Evolutionary conservation across 1,140 invertebrate genomes (phyloP).

Genomic region (Orius insidiosus): DNA sequence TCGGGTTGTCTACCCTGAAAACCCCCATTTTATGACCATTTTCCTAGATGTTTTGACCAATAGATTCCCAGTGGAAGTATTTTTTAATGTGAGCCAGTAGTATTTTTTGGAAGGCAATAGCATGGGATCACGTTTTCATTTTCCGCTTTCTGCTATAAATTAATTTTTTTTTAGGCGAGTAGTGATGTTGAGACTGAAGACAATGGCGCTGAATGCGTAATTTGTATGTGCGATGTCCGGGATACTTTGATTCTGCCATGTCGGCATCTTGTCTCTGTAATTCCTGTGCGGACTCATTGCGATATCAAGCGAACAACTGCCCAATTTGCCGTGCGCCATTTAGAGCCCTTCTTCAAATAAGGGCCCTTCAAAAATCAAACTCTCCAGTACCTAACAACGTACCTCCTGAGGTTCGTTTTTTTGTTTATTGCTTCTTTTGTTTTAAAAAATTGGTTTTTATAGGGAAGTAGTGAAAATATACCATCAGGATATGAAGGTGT

Average conservation of each 20-base stretch:
- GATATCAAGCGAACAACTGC: slow-evolving; percentile 96
- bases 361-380: slow-evolving; percentile 72
- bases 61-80: no score
- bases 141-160: no score
- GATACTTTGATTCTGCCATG: slow-evolving; percentile 97
- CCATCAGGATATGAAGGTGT: slow-evolving; percentile 88
- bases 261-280: slow-evolving; percentile 95
- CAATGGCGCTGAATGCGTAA: slow-evolving; percentile 95
- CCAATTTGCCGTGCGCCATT: slow-evolving; percentile 97
- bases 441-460: slow-evolving; percentile 9
- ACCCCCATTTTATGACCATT: no score
- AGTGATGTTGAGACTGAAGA: slow-evolving; percentile 87
- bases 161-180: slow-evolving; percentile 17
- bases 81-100: no score
- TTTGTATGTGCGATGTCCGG: slow-evolving; percentile 94
- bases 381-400: slow-evolving; percentile 28
- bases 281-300: slow-evolving; percentile 86
- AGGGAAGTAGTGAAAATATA: slow-evolving; percentile 52
- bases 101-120: no score
- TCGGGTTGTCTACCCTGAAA: no score
- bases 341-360: slow-evolving; percentile 85
- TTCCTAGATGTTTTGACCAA: no score
- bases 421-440: not conserved
- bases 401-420: slow-evolving; percentile 28
- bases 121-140: no score